Conservation (phyloP, 2,888 invertebrate genomes). For the Temnothorax rugatulus region DNA sequence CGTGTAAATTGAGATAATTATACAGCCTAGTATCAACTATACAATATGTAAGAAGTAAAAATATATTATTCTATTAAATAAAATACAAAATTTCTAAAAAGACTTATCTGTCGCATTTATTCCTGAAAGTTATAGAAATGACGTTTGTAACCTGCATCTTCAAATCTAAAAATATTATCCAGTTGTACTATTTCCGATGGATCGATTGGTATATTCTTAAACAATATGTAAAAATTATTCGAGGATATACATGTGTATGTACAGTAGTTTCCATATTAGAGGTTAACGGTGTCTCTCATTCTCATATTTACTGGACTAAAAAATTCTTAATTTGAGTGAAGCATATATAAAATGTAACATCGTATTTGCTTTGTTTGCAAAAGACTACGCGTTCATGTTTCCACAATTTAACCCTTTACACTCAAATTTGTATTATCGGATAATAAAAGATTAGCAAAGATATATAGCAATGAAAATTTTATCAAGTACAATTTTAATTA, state of each 20-base stretch:
- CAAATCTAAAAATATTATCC: constrained; percentile 2
- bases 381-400: constrained; percentile 8
- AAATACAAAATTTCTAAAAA: too few relatives aligned
- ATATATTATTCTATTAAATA: neutral
- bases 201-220: constrained; percentile 10
- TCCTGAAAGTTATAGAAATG: too few relatives aligned
- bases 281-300: neutral
- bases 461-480: neutral
- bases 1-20: neutral
- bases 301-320: constrained; percentile 9
- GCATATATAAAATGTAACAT: neutral
- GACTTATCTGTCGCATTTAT: too few relatives aligned
- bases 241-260: constrained; percentile 16
- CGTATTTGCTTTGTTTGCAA: neutral
- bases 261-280: constrained; percentile 11
- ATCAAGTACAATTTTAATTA: neutral
- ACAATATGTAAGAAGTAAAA: neutral
- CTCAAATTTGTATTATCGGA: constrained; percentile 16
- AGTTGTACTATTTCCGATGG: constrained; percentile 4
- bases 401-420: constrained; percentile 42
- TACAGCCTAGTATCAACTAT: neutral
- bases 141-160: neutral
- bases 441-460: neutral
- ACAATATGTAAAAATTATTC: constrained; percentile 42
- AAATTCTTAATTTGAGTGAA: constrained; percentile 1